A percentile compares a stretch with the other conserved stretches of the same genome.
Evolutionary conservation across 2,888 invertebrate species (phyloP).

Genomic region (Papilio elwesi): DNA sequence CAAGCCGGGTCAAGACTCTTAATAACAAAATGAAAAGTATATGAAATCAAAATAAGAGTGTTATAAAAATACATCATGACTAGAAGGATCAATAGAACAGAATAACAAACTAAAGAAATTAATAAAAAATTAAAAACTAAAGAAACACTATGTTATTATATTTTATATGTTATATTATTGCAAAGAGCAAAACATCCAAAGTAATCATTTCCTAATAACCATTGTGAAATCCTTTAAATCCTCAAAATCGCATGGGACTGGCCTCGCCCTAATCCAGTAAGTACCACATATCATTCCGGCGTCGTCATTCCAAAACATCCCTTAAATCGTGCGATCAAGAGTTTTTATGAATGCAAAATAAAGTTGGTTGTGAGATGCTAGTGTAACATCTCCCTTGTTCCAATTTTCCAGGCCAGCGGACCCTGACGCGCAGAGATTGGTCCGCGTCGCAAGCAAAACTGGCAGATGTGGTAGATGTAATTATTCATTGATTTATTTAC

Average conservation of each 20-base stretch:
- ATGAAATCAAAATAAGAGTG: no score
- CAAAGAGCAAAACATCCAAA: slow-evolving; percentile 40
- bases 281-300: slow-evolving; percentile 29
- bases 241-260: slow-evolving; percentile 68
- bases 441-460: slow-evolving; percentile 3
- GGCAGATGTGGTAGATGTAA: slow-evolving; percentile 38
- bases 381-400: slow-evolving; percentile 59
- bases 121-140: no score
- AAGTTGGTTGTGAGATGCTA: slow-evolving; percentile 31
- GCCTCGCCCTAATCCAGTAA: slow-evolving; percentile 42
- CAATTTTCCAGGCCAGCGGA: slow-evolving; percentile 78
- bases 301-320: slow-evolving; percentile 33
- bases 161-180: background rate
- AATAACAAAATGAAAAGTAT: no score
- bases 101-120: no score
- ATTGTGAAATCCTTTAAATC: slow-evolving; percentile 59
- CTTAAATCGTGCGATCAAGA: background rate
- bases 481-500: slow-evolving; percentile 39
- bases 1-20: no score
- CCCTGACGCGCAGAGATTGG: slow-evolving; percentile 67
- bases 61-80: no score
- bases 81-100: no score
- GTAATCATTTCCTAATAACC: slow-evolving; percentile 65
- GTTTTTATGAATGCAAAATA: background rate
- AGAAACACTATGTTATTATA: no score